Conservation (phyloP, 2,888 invertebrate species). For the Polylopha cassiicola region DNA sequence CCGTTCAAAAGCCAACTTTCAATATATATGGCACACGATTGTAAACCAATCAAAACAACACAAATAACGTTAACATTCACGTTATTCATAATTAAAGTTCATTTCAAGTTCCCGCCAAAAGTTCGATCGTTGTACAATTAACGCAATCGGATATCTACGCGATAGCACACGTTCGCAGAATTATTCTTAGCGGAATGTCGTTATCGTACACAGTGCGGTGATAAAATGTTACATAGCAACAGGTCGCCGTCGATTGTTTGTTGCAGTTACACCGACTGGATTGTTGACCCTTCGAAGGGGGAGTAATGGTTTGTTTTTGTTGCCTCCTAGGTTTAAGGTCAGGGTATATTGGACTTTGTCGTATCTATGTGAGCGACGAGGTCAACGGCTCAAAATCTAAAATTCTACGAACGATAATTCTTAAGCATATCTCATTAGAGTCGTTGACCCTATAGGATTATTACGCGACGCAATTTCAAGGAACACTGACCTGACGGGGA, state of each 20-base stretch:
- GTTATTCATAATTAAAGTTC: no score
- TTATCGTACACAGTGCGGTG: slow-evolving; percentile 17
- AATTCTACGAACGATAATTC: no score
- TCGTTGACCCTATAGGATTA: no score
- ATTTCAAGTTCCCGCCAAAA: slow-evolving; percentile 1
- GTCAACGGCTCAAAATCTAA: no score
- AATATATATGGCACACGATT: no score
- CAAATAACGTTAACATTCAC: no score
- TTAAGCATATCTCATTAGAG: no score
- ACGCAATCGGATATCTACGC: slow-evolving; percentile 9
- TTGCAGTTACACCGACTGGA: slow-evolving; percentile 19
- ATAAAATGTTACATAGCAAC: slow-evolving; percentile 19
- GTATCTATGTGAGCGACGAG: background rate
- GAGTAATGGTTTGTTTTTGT: slow-evolving; percentile 19
- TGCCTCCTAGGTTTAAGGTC: slow-evolving; percentile 12
- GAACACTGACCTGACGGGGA: no score
- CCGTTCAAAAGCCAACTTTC: no score
- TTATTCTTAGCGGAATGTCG: slow-evolving; percentile 20
- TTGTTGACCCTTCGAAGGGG: slow-evolving; percentile 21
- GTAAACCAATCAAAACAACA: no score
- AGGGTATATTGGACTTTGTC: background rate
- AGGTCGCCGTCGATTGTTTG: slow-evolving; percentile 20
- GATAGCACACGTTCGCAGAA: slow-evolving; percentile 18
- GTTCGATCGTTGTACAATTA: background rate
- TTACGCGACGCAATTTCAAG: no score